Conservation (phyloP, 1,140 invertebrate species). For the Samia ricini region DNA sequence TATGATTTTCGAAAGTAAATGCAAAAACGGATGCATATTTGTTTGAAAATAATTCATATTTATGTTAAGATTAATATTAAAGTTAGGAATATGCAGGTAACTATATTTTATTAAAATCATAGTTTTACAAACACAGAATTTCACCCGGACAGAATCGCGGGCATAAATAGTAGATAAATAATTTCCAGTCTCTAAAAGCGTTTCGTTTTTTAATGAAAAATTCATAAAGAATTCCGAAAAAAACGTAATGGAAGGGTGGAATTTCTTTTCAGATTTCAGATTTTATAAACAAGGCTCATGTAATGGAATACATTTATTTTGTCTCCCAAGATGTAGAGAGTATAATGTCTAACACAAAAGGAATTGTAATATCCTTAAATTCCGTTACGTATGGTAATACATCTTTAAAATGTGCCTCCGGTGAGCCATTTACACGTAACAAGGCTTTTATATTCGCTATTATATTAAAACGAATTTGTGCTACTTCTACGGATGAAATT, state of each 20-base stretch:
- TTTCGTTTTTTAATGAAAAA: no score
- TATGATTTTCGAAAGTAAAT: no score
- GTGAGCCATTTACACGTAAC: background rate
- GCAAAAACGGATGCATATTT: no score
- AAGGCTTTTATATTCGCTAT: background rate
- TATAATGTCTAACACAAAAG: background rate
- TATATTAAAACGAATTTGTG: background rate
- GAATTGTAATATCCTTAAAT: background rate
- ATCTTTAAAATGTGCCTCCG: slow-evolving; percentile 1
- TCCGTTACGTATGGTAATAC: background rate
- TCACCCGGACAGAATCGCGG: no score
- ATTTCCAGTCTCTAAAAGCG: no score
- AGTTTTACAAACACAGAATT: no score
- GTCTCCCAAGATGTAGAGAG: background rate
- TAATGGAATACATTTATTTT: background rate
- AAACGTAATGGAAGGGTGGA: background rate
- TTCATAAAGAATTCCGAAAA: no score
- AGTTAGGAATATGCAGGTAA: no score
- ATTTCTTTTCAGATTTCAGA: background rate
- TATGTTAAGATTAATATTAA: no score
- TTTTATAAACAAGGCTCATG: background rate
- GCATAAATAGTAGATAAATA: no score
- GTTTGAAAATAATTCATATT: no score
- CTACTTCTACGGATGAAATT: background rate
- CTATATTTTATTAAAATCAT: no score